phyloP scores from a whole-genome alignment of 2,797 vertebrate species.

The Liparis tanakae region DNA sequence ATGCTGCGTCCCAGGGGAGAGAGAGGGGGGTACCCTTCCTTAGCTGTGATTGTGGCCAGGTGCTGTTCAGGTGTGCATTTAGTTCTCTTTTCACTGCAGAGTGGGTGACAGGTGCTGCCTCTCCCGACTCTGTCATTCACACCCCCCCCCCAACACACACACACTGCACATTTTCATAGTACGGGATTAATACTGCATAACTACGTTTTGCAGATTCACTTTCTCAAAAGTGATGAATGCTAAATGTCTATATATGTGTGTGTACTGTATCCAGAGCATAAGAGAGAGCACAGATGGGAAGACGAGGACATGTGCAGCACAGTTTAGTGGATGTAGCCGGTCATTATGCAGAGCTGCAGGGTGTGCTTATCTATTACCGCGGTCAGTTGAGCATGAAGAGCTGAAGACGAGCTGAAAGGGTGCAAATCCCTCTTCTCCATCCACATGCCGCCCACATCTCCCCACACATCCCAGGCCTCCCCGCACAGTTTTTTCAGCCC shows the following conservation, averaged over 20 bases:
- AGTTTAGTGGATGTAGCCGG: slow-evolving; percentile 82
- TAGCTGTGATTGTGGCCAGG: slow-evolving; percentile 77
- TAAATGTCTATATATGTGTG: slow-evolving; percentile 9
- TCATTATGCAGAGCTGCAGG: slow-evolving; percentile 89
- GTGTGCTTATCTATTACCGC: slow-evolving; percentile 88
- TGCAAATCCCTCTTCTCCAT: slow-evolving; percentile 79
- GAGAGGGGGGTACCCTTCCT: slow-evolving; percentile 57
- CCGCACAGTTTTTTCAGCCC: slow-evolving; percentile 56
- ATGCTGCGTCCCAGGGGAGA: slow-evolving; percentile 52
- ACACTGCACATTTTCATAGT: slow-evolving; percentile 10
- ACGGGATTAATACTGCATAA: slow-evolving; percentile 6
- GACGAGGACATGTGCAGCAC: slow-evolving; percentile 50
- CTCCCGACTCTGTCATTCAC: slow-evolving; percentile 38
- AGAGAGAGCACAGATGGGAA: slow-evolving; percentile 46
- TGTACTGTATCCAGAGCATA: slow-evolving; percentile 30
- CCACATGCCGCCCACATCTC: slow-evolving; percentile 65
- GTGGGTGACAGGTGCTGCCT: slow-evolving; percentile 80
- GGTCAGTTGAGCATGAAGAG: slow-evolving; percentile 88
- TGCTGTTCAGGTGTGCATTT: slow-evolving; percentile 84
- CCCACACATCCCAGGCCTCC: slow-evolving; percentile 49
- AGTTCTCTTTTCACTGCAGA: slow-evolving; percentile 72
- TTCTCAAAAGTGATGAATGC: slow-evolving; percentile 18
- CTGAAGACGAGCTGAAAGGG: slow-evolving; percentile 87
- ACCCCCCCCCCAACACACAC: slow-evolving; percentile 7
- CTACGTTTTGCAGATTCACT: slow-evolving; percentile 30